phyloP scores from a whole-genome alignment of 64 coral and sea anemone species.

The Acropora tenuis region DNA sequence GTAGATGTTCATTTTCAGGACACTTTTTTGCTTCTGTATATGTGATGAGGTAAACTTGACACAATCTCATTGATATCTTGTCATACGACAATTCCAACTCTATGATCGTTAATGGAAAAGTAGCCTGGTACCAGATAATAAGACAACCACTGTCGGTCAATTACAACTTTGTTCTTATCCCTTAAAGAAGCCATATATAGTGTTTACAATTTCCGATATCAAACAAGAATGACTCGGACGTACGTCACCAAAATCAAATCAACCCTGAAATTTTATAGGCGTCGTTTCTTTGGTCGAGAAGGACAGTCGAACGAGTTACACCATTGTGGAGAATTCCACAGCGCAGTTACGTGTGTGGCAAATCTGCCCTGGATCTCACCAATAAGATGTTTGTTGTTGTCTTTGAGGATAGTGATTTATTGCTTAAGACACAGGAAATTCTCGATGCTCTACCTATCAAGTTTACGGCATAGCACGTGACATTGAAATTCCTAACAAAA shows the following conservation, averaged over 20 bases:
- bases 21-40: background rate
- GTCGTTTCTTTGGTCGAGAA: too few relatives aligned
- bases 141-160: conserved; percentile 63
- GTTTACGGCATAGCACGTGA: background rate
- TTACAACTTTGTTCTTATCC: background rate
- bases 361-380: conserved; percentile 35
- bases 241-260: background rate
- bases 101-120: conserved; percentile 56
- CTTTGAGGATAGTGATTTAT: conserved; percentile 48
- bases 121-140: conserved; percentile 76
- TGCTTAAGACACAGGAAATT: conserved; percentile 61
- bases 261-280: too few relatives aligned
- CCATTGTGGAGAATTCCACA: too few relatives aligned
- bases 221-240: background rate
- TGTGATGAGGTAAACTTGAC: conserved; percentile 65
- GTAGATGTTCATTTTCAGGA: background rate
- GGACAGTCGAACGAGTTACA: too few relatives aligned
- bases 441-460: conserved; percentile 62
- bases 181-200: too few relatives aligned
- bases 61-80: conserved; percentile 54
- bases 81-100: conserved; percentile 77
- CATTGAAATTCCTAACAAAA: conserved; percentile 42
- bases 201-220: too few relatives aligned
- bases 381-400: conserved; percentile 34
- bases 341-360: conserved; percentile 16